Percentiles rank a stretch among this genome's conserved stretches.
Evolutionary conservation across 23 tunicate genomes (phyloP).

Genomic region (Aplidium turbinatum): DNA sequence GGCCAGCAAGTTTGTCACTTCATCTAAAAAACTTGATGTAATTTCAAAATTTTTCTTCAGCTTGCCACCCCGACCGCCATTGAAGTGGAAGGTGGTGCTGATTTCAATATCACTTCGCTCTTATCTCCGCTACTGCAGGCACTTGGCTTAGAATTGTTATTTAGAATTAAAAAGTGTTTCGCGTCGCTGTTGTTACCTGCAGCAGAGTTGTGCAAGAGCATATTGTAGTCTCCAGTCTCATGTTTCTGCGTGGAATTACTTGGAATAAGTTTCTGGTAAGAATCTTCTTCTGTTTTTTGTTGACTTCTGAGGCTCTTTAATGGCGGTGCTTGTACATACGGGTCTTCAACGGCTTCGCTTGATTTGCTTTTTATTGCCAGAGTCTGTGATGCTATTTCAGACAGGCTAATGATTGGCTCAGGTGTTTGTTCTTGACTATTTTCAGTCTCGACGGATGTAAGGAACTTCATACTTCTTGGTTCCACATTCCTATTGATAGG

Average conservation of each 20-base stretch:
- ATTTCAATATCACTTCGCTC: not conserved
- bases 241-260: not conserved
- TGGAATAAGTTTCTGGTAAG: slow-evolving; percentile 33
- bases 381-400: no score
- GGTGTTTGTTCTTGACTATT: no score
- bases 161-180: not conserved
- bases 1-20: no score
- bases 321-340: slow-evolving; percentile 48
- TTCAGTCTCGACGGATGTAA: no score
- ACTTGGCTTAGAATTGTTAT: slow-evolving; percentile 8
- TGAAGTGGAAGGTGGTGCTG: not conserved
- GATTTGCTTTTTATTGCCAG: no score
- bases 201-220: slow-evolving; percentile 14
- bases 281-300: not conserved
- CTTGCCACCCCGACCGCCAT: not conserved
- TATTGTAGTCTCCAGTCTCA: slow-evolving; percentile 29
- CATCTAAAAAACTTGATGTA: no score
- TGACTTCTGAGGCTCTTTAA: slow-evolving; percentile 31
- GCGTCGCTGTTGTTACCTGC: not conserved
- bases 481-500: no score
- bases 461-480: no score
- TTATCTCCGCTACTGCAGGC: not conserved
- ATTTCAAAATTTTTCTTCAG: no score
- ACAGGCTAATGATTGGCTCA: no score
- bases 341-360: not conserved